Evolutionary conservation across 2,888 invertebrate species (phyloP).

Genomic region (Cosmorhoe ocellata): DNA sequence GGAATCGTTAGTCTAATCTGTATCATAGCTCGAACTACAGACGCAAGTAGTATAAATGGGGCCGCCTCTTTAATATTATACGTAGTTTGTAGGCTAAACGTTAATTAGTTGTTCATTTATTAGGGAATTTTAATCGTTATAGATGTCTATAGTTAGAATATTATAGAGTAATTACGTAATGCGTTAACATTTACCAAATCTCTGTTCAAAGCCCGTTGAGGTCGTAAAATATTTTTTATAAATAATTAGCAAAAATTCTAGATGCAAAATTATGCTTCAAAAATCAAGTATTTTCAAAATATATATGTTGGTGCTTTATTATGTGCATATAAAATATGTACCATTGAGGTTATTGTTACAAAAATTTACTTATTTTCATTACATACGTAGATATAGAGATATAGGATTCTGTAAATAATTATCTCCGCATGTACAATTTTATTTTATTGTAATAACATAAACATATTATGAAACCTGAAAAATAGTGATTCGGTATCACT

Average conservation of each 20-base stretch:
- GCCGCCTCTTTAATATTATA: slow-evolving; percentile 72
- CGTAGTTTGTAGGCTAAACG: slow-evolving; percentile 55
- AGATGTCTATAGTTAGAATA: slow-evolving; percentile 67
- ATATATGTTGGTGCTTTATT: slow-evolving; percentile 65
- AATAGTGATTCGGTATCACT: slow-evolving; percentile 14
- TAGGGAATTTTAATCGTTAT: slow-evolving; percentile 68
- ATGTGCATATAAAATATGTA: slow-evolving; percentile 65
- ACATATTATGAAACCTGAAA: slow-evolving; percentile 46
- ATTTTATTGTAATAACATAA: slow-evolving; percentile 40
- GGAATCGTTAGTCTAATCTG: slow-evolving; percentile 15
- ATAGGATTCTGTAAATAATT: slow-evolving; percentile 60
- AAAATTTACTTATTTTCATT: slow-evolving; percentile 54
- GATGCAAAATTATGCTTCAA: slow-evolving; percentile 44
- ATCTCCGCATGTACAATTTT: slow-evolving; percentile 61
- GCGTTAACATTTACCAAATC: slow-evolving; percentile 74
- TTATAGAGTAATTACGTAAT: slow-evolving; percentile 48
- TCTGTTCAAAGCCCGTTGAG: slow-evolving; percentile 54
- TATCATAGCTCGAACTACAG: slow-evolving; percentile 21
- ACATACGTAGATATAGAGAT: slow-evolving; percentile 41
- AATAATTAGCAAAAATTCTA: slow-evolving; percentile 21
- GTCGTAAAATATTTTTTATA: slow-evolving; percentile 24
- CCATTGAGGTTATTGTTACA: slow-evolving; percentile 55
- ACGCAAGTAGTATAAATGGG: slow-evolving; percentile 67
- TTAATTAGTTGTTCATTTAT: slow-evolving; percentile 61
- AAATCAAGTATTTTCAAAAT: slow-evolving; percentile 45